Base-by-base conservation (phyloP, 2,888 invertebrate genomes). In the Amorpha juglandis region DNA sequence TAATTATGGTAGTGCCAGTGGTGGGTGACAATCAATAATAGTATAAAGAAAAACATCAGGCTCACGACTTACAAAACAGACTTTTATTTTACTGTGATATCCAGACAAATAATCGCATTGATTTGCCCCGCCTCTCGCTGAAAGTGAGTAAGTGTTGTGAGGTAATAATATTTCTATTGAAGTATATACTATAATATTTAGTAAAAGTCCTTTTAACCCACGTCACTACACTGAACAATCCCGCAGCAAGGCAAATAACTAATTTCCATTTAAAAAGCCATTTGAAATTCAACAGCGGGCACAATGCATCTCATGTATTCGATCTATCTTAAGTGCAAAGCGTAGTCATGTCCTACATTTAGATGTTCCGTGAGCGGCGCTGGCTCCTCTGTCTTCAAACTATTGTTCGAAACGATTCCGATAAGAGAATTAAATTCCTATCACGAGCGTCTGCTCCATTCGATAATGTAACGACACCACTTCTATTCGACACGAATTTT, bases 301-400 rank as follows among this genome's bases (percentile, higher is more conserved):
- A 74, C 71, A 75, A 64, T 79, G 81, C 79, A 78, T 80, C 79
- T 81, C 77, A 79, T 78, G 77, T 71, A 75, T 73, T 74, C 78
- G 74, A 78, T 82, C 79, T 74, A 79, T 79, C 80, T 79, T 83
- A 81, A 84, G 84, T 84, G 84, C 83, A 79, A 76, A 80, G 75
- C 77, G 78, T 79, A 76, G 84, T 84, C 80, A 76, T 82, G 80
- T 78, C 74, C 78, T 74, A 78, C 77, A 79, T 84, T 79, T 76
- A 79, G 80, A 79, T 75, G 72, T 75, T 76, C 73, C 66, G 63
- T 53, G 21, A 62, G 45, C 62, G 33, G n/a, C 27, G 65, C 55
- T 58, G 19, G 50, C 66, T 67, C 64, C 27, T 27, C 63, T 69
- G 70, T 71, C 72, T 71, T 68, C 70, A 65, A 69, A 69, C 71